Evolutionary conservation across 2,888 invertebrate genomes (phyloP), one percentile per base, ranked within the genome.

Genomic region (Macrosiphum euphorbiae): DNA sequence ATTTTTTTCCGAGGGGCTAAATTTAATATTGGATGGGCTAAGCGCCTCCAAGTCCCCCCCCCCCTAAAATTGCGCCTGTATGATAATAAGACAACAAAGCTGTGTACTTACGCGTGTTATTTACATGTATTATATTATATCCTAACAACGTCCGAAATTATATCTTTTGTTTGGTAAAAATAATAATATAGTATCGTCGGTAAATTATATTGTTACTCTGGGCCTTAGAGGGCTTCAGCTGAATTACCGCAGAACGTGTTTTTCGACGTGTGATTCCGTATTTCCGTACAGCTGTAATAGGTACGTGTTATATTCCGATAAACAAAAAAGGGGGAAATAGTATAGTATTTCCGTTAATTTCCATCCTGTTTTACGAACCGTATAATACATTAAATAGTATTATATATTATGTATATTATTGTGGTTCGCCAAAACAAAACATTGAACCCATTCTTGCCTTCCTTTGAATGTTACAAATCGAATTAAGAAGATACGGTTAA

Each of bases 211-310:
- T 78, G 35, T 78, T 35, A 78, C 35, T 78, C 8, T 20, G 20
- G 20, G 35, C 35, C 78, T 78, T 78, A 35, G 35, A 78, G 20
- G 20, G 78, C 20, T 78, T 78, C 78, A 35, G 20, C 20, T 35
- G 20, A 78, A 78, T 78, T 78, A 78, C 78, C 8, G 35, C 20
- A 35, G 35, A 78, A 35, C 35, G 35, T 78, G 35, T 78, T 35
- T 78, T 78, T 78, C 20, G 35, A 78, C 78, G 78, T 78, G 78
- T 78, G 78, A 78, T 78, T 78, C 78, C 78, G 78, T 20, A 78
- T 24, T 78, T 78, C 35, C 8, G 78, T 78, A 20, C 20, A 1
- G 1, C 20, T 67, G 35, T 2, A 78, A 41, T 35, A 67, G 0
- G 8, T 20, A 7, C 78, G 35, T 78, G 20, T 35, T 35, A 35